Evolutionary conservation across 1,140 invertebrate species (phyloP), one percentile per base, ranked within the genome.

Genomic region (Chelonus insularis): DNA sequence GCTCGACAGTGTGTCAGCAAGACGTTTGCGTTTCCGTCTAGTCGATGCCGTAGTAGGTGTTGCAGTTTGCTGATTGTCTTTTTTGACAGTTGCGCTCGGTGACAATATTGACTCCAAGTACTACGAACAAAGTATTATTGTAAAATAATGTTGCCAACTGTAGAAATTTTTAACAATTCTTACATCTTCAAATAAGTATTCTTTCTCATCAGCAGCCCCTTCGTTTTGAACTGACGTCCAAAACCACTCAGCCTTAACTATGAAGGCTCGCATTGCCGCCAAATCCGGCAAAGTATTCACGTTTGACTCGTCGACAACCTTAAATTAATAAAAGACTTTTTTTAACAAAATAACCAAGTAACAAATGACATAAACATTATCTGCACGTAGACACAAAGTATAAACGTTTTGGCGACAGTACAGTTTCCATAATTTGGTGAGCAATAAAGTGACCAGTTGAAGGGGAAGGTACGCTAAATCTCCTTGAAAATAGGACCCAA

Each of bases 161-260:
- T n/a, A n/a, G n/a, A n/a, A n/a, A n/a, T n/a, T n/a, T n/a, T n/a
- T 65, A 36, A 29, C 47, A 32, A 29, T 57, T 69, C 71, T 76
- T 69, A 92, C 91, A 79, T 92, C 88, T 82, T 91, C 89, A 70
- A 92, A 93, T 12, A 92, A 82, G 81, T 95, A 96, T 61, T 94
- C 88, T 68, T 88, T 89, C 77, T 98, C 96, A 72, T 92, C 88
- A 39, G 93, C 92, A 75, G 94, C 93, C 65, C 90, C 91, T 69
- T 95, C 92, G 83, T 97, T 96, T 80, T 98, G 95, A 52, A 99
- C 92, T 37, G 94, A 95, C 0, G 89, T 91, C 95, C 96, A 98
- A 81, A 99, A 98, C 96, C 96, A 98, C 82, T 97, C 93, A 14
- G 90, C 91, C 78, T 92, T 94, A 34, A 95, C 89, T 43, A 95